phyloP scores from a whole-genome alignment of 2,797 vertebrate genomes.

The Micropoecilia bifurca region DNA sequence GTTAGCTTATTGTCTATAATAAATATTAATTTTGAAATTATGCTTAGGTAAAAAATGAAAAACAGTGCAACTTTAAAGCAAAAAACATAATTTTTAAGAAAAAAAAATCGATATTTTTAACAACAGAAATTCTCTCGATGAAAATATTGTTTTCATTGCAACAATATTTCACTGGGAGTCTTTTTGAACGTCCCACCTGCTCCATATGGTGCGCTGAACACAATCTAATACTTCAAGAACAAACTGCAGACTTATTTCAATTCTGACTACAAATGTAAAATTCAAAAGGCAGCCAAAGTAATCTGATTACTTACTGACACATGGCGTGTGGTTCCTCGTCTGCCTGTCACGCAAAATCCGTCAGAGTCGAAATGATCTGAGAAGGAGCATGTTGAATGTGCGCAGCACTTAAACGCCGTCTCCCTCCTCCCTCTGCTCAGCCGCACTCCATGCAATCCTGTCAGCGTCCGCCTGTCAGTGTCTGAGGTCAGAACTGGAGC shows the following conservation, averaged over 20 bases:
- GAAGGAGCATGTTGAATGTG: slow-evolving; percentile 59
- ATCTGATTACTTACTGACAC: slow-evolving; percentile 57
- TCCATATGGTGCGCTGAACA: slow-evolving; percentile 6
- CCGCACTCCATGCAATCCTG: slow-evolving; percentile 41
- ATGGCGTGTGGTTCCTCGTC: slow-evolving; percentile 30
- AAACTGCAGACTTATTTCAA: background rate
- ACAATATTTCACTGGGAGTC: background rate
- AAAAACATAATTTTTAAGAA: background rate
- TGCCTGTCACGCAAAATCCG: slow-evolving; percentile 42
- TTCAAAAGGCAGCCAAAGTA: background rate
- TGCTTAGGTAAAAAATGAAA: background rate
- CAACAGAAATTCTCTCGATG: background rate
- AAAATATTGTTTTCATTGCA: background rate
- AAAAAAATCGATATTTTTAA: background rate
- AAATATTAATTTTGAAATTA: background rate
- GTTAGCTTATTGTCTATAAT: background rate
- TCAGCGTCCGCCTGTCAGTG: slow-evolving; percentile 51
- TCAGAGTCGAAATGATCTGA: slow-evolving; percentile 47
- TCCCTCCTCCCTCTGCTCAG: slow-evolving; percentile 48
- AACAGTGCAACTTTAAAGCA: background rate
- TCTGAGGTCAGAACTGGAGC: slow-evolving; percentile 42
- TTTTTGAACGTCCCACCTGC: background rate
- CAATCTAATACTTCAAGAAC: background rate
- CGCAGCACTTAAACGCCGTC: slow-evolving; percentile 44
- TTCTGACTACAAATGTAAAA: background rate